Evolutionary conservation across 2,888 invertebrate species (phyloP).

Genomic region (Autographa gamma): DNA sequence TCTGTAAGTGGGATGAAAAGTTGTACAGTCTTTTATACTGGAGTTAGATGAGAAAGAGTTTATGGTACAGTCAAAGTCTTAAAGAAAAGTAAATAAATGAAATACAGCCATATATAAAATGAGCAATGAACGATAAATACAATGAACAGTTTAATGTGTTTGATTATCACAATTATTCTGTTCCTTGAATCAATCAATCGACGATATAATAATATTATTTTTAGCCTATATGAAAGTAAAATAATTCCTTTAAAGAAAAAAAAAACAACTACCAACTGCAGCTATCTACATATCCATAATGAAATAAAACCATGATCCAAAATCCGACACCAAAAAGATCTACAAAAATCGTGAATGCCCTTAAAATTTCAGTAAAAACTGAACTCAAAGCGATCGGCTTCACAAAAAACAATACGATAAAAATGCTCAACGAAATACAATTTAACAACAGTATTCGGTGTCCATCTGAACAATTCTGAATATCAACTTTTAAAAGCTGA

Average conservation of each 20-base stretch:
- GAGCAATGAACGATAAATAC: not conserved
- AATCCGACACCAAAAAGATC: not conserved
- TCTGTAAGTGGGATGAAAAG: not conserved
- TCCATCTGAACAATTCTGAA: conserved; percentile 38
- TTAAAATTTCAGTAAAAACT: conserved; percentile 25
- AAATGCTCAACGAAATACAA: conserved; percentile 34
- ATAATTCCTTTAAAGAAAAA: too few species aligned
- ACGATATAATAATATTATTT: too few species aligned
- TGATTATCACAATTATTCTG: too few species aligned
- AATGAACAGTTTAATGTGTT: too few species aligned
- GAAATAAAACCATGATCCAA: conserved; percentile 14
- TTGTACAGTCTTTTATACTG: too few species aligned
- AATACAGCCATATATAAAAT: not conserved
- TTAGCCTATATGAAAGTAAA: too few species aligned
- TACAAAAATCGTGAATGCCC: conserved; percentile 17
- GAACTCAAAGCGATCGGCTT: conserved; percentile 21
- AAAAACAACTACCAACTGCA: too few species aligned
- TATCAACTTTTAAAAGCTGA: conserved; percentile 53
- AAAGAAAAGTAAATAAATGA: too few species aligned
- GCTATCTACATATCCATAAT: not conserved
- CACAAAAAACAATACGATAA: conserved; percentile 30
- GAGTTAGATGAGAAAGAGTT: not conserved
- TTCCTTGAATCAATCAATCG: too few species aligned
- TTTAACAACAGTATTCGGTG: conserved; percentile 26
- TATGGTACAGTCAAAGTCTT: too few species aligned